A percentile compares a stretch with the other conserved stretches of the same genome.
These are phyloP conservation scores for Pseudochirops cupreus DNA, from an alignment of 2,797 vertebrate species.

Conservation along the genomic window DNA sequence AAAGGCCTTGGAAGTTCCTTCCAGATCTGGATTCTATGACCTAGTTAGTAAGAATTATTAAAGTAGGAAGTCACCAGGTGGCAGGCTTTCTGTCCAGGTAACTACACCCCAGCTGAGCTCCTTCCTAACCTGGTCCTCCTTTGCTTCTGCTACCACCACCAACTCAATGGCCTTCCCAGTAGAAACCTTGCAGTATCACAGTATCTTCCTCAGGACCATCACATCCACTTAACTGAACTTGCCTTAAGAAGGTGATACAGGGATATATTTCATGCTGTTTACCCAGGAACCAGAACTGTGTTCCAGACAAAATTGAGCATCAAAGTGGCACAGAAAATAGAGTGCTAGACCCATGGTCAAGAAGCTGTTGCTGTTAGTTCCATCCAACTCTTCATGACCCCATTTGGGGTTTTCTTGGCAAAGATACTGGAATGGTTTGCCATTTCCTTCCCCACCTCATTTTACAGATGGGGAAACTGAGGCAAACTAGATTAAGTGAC, in stretches of 20 bases:
- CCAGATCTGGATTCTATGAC: neutral
- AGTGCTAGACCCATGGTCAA: neutral
- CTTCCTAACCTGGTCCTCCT: neutral
- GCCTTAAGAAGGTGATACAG: neutral
- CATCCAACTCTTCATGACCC: neutral
- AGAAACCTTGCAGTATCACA: neutral
- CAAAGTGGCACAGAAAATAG: neutral
- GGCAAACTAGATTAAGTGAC: neutral
- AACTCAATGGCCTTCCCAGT: neutral
- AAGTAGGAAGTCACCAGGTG: neutral
- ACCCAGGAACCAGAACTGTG: neutral
- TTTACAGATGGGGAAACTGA: neutral
- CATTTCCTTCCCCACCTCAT: neutral
- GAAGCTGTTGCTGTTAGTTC: neutral
- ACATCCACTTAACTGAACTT: neutral
- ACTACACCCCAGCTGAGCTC: too few species aligned
- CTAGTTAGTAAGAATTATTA: neutral
- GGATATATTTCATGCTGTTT: neutral
- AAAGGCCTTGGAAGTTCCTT: neutral
- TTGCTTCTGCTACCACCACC: neutral
- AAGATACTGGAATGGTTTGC: neutral
- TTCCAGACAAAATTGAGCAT: neutral
- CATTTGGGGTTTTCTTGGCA: neutral
- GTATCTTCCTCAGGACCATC: neutral
- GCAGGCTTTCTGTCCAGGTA: neutral